Percentiles rank a stretch among this genome's conserved stretches.
phyloP scores from a whole-genome alignment of 2,888 invertebrate species.

The Latrodectus hesperus region DNA sequence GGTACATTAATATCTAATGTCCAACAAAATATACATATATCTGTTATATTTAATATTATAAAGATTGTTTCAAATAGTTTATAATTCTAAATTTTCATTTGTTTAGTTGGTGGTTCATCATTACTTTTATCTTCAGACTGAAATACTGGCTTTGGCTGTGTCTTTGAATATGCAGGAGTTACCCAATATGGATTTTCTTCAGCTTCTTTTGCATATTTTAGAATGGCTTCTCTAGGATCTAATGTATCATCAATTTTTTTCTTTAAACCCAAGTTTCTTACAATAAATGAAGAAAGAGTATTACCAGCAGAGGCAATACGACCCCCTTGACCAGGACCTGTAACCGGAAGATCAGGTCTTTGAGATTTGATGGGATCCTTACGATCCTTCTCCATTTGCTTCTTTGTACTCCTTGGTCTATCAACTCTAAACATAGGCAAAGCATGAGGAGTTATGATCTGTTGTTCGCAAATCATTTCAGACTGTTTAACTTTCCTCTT shows the following conservation, averaged over 20 bases:
- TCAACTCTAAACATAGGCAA: slow-evolving; percentile 95
- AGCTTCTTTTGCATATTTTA: slow-evolving; percentile 95
- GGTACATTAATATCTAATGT: no score
- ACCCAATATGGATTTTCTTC: slow-evolving; percentile 98
- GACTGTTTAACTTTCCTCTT: slow-evolving; percentile 76
- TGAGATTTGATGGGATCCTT: slow-evolving; percentile 79
- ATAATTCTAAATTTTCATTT: slow-evolving; percentile 20
- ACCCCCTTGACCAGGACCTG: slow-evolving; percentile 83
- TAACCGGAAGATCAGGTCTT: slow-evolving; percentile 78
- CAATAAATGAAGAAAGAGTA: slow-evolving; percentile 96
- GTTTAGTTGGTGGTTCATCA: slow-evolving; percentile 71
- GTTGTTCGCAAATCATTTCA: slow-evolving; percentile 86
- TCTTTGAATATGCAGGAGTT: slow-evolving; percentile 86
- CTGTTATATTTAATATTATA: no score
- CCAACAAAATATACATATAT: no score
- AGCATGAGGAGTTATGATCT: slow-evolving; percentile 97
- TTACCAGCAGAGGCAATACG: slow-evolving; percentile 95
- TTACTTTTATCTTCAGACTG: slow-evolving; percentile 76
- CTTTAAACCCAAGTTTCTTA: slow-evolving; percentile 90
- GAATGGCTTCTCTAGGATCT: slow-evolving; percentile 95
- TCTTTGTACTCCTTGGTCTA: slow-evolving; percentile 88
- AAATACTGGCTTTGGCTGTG: slow-evolving; percentile 90
- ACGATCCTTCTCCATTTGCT: slow-evolving; percentile 93
- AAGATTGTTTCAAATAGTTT: not conserved
- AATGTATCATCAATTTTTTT: slow-evolving; percentile 91